A percentile compares a stretch with the other conserved stretches of the same genome.
Evolutionary conservation across 2,888 invertebrate genomes (phyloP).

Genomic region (Hybos culiciformis): DNA sequence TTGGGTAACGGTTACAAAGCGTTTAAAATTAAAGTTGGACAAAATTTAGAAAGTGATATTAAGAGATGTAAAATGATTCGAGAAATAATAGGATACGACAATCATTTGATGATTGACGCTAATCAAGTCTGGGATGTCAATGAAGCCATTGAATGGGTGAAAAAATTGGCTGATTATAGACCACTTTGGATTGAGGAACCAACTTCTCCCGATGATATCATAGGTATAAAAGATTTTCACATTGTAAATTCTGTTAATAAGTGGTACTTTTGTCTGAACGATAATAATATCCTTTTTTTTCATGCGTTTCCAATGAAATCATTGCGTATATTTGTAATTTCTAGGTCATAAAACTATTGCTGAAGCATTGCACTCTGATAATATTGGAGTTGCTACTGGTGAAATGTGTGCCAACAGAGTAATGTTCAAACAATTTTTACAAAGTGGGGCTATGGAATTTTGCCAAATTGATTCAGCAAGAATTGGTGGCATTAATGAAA

Average conservation of each 20-base stretch:
- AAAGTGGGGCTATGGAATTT: slow-evolving; percentile 64
- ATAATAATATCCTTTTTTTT: not conserved
- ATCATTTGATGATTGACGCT: slow-evolving; percentile 71
- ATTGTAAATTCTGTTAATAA: slow-evolving; percentile 23
- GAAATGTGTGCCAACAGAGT: slow-evolving; percentile 87
- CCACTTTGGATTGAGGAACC: slow-evolving; percentile 88
- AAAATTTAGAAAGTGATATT: slow-evolving; percentile 60
- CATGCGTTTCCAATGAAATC: not conserved
- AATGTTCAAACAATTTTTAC: slow-evolving; percentile 82
- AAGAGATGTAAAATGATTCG: slow-evolving; percentile 59
- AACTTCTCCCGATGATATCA: slow-evolving; percentile 78
- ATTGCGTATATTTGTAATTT: not conserved
- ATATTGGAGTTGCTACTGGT: slow-evolving; percentile 79
- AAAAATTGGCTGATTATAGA: slow-evolving; percentile 54
- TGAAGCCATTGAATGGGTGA: slow-evolving; percentile 79
- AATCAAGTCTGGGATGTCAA: slow-evolving; percentile 81
- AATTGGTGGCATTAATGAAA: slow-evolving; percentile 79
- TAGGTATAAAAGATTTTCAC: slow-evolving; percentile 65
- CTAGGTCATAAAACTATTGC: not conserved
- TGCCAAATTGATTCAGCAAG: slow-evolving; percentile 86
- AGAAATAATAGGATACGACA: slow-evolving; percentile 60
- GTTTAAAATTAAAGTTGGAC: slow-evolving; percentile 87
- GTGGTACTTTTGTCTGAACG: not conserved
- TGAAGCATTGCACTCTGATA: slow-evolving; percentile 37
- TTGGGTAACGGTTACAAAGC: slow-evolving; percentile 60